Conservation (phyloP, 2,797 vertebrate genomes). For the Simalia tracyae region DNA sequence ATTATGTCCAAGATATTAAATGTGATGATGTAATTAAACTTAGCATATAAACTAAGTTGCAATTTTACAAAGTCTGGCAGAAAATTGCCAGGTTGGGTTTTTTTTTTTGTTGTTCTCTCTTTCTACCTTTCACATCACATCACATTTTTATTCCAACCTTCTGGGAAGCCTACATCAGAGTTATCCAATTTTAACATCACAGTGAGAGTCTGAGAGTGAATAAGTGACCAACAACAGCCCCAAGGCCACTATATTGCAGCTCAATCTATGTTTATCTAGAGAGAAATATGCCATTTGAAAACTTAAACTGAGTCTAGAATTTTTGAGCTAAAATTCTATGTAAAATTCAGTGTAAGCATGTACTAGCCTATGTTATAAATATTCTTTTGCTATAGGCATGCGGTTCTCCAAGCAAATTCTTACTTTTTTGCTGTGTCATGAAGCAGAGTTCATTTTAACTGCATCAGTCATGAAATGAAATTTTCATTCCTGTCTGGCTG, state of each 20-base stretch:
- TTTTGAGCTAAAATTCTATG: neutral
- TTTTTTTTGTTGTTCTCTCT: neutral
- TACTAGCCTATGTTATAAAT: no score
- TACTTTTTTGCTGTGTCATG: neutral
- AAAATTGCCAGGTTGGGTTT: neutral
- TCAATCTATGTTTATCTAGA: neutral
- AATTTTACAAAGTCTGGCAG: neutral
- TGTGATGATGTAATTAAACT: slow-evolving; percentile 8
- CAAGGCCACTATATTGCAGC: neutral
- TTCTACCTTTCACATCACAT: neutral
- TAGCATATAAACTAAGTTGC: neutral
- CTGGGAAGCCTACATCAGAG: neutral
- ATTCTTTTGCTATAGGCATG: neutral
- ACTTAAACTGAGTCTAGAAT: neutral
- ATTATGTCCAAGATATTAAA: slow-evolving; percentile 3
- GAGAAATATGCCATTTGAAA: neutral
- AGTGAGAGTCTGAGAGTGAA: neutral
- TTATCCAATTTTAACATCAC: neutral
- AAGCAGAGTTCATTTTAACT: neutral
- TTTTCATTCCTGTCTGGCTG: neutral
- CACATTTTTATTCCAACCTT: neutral
- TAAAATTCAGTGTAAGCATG: neutral
- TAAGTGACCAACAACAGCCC: neutral
- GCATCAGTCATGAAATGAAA: neutral
- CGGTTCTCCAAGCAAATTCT: neutral